Percentiles rank a stretch among this genome's conserved stretches.
phyloP scores from a whole-genome alignment of 2,113 vertebrate genomes.

The Lamprologus callipterus region DNA sequence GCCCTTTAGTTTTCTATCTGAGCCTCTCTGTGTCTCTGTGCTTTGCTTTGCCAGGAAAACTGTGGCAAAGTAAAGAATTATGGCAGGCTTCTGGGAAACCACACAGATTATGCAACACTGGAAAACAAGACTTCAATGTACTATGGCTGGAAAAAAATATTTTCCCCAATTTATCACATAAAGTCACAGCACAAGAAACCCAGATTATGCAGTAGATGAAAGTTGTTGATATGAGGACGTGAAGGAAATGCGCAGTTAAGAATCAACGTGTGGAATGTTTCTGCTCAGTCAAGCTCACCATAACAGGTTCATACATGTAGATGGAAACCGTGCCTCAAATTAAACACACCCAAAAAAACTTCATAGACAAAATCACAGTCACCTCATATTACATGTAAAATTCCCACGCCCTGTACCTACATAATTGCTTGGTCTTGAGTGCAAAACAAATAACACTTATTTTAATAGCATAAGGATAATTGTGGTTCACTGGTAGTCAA shows the following conservation, averaged over 20 bases:
- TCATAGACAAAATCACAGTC: not conserved
- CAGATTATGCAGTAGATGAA: not conserved
- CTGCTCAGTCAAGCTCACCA: not conserved
- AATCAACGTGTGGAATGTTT: not conserved
- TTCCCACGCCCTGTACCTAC: not conserved
- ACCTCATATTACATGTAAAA: not conserved
- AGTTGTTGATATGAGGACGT: not conserved
- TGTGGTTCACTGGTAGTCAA: not conserved
- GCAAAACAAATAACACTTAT: not conserved
- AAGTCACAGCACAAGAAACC: not conserved
- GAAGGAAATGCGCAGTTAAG: not conserved
- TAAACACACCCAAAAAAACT: not conserved
- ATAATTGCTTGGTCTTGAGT: not conserved
- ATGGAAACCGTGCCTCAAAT: not conserved
- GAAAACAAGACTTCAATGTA: not conserved
- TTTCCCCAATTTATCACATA: not conserved
- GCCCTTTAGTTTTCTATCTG: not conserved
- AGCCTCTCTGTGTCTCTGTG: not conserved
- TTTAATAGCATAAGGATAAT: not conserved
- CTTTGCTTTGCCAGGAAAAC: not conserved
- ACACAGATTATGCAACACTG: constrained; percentile 35
- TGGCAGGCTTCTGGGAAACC: constrained; percentile 1
- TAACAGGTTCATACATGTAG: not conserved
- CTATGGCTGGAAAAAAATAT: not conserved
- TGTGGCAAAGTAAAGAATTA: not conserved